Conservation (phyloP, 2,888 invertebrate species). For the Apoda limacodes region DNA sequence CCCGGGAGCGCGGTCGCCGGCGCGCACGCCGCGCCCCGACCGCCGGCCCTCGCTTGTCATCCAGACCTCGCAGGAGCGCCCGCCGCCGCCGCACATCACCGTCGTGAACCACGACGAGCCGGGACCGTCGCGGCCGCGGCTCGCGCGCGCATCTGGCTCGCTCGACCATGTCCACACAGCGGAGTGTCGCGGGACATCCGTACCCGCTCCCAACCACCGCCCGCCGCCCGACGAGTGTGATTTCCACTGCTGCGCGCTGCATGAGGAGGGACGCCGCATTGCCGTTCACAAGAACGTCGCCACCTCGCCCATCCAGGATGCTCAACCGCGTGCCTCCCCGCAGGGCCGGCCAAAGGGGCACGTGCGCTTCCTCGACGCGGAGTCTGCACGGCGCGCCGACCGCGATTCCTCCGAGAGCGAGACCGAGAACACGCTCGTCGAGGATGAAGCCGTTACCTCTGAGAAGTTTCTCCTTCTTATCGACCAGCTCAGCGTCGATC, state of each 20-base stretch:
- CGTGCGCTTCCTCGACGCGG: constrained; percentile 88
- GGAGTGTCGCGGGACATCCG: constrained; percentile 78
- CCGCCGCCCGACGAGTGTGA: constrained; percentile 86
- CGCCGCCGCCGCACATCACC: constrained; percentile 88
- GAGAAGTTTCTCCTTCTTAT: constrained; percentile 94
- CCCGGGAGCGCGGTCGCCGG: constrained; percentile 67
- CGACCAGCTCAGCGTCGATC: constrained; percentile 92
- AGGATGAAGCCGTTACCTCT: constrained; percentile 89
- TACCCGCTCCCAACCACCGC: constrained; percentile 63
- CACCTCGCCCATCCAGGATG: constrained; percentile 91
- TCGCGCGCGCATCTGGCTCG: constrained; percentile 73
- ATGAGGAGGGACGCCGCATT: constrained; percentile 92
- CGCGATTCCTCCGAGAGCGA: constrained; percentile 93
- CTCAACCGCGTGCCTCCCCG: constrained; percentile 74
- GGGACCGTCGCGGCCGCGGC: constrained; percentile 82
- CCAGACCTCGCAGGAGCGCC: constrained; percentile 80
- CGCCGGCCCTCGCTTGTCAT: constrained; percentile 79
- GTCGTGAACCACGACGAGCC: constrained; percentile 94
- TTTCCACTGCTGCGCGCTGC: constrained; percentile 95
- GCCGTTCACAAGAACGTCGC: constrained; percentile 93
- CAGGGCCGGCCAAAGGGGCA: constrained; percentile 80
- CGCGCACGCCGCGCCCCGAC: constrained; percentile 63
- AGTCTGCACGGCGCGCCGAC: constrained; percentile 72
- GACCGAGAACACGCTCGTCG: constrained; percentile 93
- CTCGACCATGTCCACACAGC: constrained; percentile 76